Evolutionary conservation across 1,140 invertebrate genomes (phyloP), one percentile per base, ranked within the genome.

Genomic region (Eurytemora carolleeae): DNA sequence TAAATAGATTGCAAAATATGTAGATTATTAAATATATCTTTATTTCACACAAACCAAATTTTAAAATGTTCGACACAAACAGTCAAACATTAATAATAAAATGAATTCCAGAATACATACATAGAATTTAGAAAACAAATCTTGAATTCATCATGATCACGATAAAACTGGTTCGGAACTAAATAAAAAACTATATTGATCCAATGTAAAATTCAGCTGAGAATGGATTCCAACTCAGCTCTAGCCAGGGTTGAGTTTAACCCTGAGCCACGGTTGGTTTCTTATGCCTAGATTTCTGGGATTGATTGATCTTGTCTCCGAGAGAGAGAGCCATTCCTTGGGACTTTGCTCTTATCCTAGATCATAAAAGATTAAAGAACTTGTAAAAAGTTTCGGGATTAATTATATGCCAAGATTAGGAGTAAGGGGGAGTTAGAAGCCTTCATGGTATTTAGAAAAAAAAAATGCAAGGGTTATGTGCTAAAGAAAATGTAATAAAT

Each of bases 311-410:
- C 75, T 96, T 96, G 71, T 96, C 91, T 23, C 92, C 92, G 65
- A 96, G 78, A 69, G 89, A 92, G 2, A 97, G 74, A 1, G 93
- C 92, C 92, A 97, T 97, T 53, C 92, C 93, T 86, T 89, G 73
- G 25, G 78, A 74, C 75, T 98, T 98, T 18, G 95, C 93, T 64
- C 95, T 78, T 66, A 98, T 97, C 66, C 95, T 77, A 44, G 7
- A n/a, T n/a, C n/a, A n/a, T n/a, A n/a, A n/a, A n/a, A n/a, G n/a
- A n/a, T n/a, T n/a, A n/a, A n/a, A n/a, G n/a, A n/a, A n/a, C n/a
- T n/a, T n/a, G n/a, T n/a, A n/a, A n/a, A n/a, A n/a, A n/a, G n/a
- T n/a, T n/a, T n/a, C n/a, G n/a, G n/a, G n/a, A n/a, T n/a, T n/a
- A n/a, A n/a, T n/a, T n/a, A n/a, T n/a, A n/a, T n/a, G n/a, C n/a